phyloP scores from a whole-genome alignment of 1,140 invertebrate genomes.

The Parapsyche elsis region DNA sequence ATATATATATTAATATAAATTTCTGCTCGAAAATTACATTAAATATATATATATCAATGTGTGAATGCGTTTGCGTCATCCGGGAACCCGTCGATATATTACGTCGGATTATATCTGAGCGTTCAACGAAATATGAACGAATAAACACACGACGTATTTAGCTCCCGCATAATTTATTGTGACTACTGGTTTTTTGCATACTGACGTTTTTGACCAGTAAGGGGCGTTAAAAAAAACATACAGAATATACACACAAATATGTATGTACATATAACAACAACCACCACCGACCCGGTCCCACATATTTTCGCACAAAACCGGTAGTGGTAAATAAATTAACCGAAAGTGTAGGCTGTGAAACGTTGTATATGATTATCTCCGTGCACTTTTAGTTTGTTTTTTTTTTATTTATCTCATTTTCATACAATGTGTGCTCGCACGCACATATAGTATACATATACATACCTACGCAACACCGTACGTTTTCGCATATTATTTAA shows the following conservation, averaged over 20 bases:
- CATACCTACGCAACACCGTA: too few relatives aligned
- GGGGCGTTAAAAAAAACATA: background rate
- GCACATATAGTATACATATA: too few relatives aligned
- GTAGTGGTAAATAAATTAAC: constrained; percentile 46
- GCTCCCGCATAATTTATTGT: constrained; percentile 38
- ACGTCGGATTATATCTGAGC: constrained; percentile 5
- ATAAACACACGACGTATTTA: constrained; percentile 25
- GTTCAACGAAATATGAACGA: background rate
- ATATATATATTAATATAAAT: too few relatives aligned
- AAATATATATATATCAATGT: background rate
- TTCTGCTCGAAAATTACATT: background rate
- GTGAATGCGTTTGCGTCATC: background rate
- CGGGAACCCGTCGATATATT: background rate
- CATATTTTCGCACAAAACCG: constrained; percentile 41
- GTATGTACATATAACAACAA: constrained; percentile 10
- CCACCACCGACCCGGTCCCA: constrained; percentile 10
- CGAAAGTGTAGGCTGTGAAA: constrained; percentile 19
- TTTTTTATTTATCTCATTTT: background rate
- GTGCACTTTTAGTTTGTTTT: background rate
- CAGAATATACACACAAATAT: background rate
- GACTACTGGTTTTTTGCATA: constrained; percentile 38
- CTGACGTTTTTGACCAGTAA: background rate
- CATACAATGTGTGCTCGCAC: background rate
- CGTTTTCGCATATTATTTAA: too few relatives aligned
- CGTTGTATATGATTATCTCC: constrained; percentile 9